A percentile compares a stretch with the other conserved stretches of the same genome.
Evolutionary conservation across 2,113 vertebrate species (phyloP).

Genomic region (Anhinga anhinga): DNA sequence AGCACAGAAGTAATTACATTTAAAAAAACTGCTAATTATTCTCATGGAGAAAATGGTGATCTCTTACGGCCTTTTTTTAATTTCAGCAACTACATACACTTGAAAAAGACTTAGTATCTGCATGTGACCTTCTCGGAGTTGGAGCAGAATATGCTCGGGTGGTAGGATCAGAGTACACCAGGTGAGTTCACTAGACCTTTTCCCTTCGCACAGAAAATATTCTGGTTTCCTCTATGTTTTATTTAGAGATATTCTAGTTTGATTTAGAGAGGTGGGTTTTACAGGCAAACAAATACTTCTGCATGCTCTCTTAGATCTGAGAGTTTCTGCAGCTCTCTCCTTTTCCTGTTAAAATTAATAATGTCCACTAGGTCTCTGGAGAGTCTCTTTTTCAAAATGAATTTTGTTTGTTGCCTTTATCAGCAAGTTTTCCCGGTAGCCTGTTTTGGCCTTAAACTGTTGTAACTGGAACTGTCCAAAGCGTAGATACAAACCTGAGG

Average conservation of each 20-base stretch:
- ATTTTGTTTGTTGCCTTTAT: background rate
- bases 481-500: background rate
- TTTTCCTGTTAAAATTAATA: background rate
- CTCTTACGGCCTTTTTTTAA: rapidly evolving
- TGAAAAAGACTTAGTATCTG: constrained; percentile 96
- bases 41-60: background rate
- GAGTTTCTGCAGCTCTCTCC: background rate
- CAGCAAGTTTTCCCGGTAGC: background rate
- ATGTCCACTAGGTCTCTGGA: background rate
- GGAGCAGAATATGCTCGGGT: constrained; percentile 95
- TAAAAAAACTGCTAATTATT: rapidly evolving
- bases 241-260: background rate
- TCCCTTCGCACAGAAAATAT: background rate
- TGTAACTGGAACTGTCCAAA: background rate
- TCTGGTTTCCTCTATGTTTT: rapidly evolving
- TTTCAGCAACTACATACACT: constrained; percentile 95
- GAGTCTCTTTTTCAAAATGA: background rate
- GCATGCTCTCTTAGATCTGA: background rate
- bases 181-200: constrained; percentile 68
- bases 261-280: background rate
- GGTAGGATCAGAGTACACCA: constrained; percentile 97
- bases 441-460: background rate
- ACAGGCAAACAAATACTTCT: background rate
- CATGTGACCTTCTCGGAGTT: constrained; percentile 95
- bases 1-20: background rate